Conservation (phyloP, 2,113 vertebrate genomes). For the Falco punctatus region DNA sequence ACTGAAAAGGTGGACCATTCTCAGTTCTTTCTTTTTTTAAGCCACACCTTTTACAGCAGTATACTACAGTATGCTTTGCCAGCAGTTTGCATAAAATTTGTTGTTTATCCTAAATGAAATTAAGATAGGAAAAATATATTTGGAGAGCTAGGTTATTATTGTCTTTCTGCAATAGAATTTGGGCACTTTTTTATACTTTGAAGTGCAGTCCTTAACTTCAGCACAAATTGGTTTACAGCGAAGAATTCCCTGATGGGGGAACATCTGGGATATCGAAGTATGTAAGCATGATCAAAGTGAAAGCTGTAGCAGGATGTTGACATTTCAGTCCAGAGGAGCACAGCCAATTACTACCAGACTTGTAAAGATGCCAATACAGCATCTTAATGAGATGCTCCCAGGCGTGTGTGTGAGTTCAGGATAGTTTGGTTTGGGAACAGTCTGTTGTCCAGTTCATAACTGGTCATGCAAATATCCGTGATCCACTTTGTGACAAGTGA, state of each 20-base stretch:
- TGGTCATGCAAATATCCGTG: not conserved
- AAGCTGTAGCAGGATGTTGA: not conserved
- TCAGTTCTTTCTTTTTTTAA: not conserved
- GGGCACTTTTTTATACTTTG: not conserved
- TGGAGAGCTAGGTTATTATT: not conserved
- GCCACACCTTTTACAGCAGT: not conserved
- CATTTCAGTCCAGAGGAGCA: not conserved
- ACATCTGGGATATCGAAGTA: not conserved
- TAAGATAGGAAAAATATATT: not conserved
- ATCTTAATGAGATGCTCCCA: not conserved
- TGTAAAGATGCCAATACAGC: not conserved
- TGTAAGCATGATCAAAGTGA: not conserved
- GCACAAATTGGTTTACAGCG: not conserved
- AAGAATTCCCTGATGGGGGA: not conserved
- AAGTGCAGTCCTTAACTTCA: not conserved
- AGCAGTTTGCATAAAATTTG: not conserved
- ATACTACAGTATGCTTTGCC: not conserved
- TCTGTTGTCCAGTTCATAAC: not conserved
- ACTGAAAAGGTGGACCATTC: not conserved
- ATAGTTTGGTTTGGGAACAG: not conserved
- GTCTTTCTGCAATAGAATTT: not conserved
- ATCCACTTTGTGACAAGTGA: not conserved
- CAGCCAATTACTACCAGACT: not conserved
- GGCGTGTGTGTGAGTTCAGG: not conserved
- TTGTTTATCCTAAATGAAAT: not conserved